These are phyloP conservation scores for Drosophila cardini DNA, from an alignment of 1,140 invertebrate species.

Conservation along the genomic window DNA sequence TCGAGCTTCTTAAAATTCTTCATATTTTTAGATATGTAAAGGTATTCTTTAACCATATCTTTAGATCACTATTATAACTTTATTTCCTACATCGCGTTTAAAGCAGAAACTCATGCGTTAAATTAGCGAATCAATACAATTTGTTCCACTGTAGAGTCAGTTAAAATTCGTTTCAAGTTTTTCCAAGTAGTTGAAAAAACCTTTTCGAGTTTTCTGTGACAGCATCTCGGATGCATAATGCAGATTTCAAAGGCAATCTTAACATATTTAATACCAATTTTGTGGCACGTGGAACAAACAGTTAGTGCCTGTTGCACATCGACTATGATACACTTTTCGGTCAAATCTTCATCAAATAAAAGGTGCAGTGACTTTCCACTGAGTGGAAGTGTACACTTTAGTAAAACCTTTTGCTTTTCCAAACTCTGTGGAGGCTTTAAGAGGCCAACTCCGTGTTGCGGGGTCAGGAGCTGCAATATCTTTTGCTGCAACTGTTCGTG, in stretches of 20 bases:
- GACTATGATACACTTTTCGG: neutral
- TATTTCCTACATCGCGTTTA: too few species aligned
- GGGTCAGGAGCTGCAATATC: neutral
- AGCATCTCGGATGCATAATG: neutral
- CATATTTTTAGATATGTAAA: too few species aligned
- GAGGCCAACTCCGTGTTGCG: neutral
- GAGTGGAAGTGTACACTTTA: neutral
- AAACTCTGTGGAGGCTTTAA: neutral
- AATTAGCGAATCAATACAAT: neutral
- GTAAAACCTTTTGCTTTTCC: neutral
- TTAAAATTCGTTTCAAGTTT: neutral
- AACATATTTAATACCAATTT: neutral
- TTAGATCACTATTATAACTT: too few species aligned
- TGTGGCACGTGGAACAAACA: neutral
- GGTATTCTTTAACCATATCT: too few species aligned
- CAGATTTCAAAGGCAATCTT: neutral
- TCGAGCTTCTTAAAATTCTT: too few species aligned
- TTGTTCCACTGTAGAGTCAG: neutral
- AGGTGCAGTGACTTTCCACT: neutral
- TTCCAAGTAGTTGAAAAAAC: neutral
- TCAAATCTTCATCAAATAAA: neutral
- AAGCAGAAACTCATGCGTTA: neutral
- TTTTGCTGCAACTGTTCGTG: constrained; percentile 8
- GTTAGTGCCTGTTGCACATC: neutral
- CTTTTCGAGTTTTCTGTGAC: neutral